Conservation (phyloP, 2,113 vertebrate species). For the Glaucomys volans region DNA sequence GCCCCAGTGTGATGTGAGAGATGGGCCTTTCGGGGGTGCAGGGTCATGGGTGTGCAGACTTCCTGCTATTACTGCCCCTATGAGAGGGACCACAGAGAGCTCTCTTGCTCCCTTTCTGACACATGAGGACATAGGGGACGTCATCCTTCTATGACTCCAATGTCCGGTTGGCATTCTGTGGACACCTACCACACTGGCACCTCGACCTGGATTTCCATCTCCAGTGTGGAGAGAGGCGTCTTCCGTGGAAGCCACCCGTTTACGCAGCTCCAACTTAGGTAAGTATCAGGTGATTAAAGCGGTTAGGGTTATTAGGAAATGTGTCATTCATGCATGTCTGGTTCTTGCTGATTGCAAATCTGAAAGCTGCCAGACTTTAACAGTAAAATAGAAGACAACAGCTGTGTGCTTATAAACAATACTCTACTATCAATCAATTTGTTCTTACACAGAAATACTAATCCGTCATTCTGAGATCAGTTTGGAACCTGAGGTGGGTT, state of each 20-base stretch:
- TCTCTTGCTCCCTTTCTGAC: not conserved
- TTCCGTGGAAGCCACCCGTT: accelerated
- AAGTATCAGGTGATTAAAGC: not conserved
- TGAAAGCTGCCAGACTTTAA: not conserved
- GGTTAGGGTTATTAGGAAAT: not conserved
- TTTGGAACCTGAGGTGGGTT: not conserved
- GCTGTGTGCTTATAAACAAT: not conserved
- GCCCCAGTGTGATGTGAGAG: not conserved
- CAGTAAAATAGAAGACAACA: not conserved
- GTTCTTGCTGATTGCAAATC: not conserved
- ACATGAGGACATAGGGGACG: not conserved
- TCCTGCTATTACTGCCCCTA: not conserved
- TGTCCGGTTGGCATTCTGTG: not conserved
- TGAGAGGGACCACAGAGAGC: not conserved
- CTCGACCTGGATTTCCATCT: not conserved
- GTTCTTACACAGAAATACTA: not conserved
- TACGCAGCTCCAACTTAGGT: not conserved
- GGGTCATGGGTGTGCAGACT: no score
- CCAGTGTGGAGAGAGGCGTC: not conserved
- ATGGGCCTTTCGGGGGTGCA: accelerated
- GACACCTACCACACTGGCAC: not conserved
- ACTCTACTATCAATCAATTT: not conserved
- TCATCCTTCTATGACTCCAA: no score
- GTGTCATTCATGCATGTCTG: not conserved
- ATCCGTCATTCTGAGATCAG: not conserved